phyloP scores from a whole-genome alignment of 2,113 vertebrate species.

The Ameiurus melas region DNA sequence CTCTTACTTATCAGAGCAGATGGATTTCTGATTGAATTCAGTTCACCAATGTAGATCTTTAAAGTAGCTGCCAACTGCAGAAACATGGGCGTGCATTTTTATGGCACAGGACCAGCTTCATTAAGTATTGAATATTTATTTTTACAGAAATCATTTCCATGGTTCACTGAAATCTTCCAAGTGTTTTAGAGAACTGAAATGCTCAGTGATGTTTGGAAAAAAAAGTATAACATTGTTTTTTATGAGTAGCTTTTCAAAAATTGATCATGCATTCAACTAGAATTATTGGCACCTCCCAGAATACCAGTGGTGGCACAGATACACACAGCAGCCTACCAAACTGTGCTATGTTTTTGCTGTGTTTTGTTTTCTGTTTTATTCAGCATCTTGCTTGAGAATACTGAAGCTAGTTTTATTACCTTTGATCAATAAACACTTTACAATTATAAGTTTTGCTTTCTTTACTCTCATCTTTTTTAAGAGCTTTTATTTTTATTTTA shows the following conservation, averaged over 20 bases:
- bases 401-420: background rate
- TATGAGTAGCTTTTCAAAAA: background rate
- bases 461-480: background rate
- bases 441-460: background rate
- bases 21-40: background rate
- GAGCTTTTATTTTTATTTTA: background rate
- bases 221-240: background rate
- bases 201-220: background rate
- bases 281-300: background rate
- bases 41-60: background rate
- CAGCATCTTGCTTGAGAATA: background rate
- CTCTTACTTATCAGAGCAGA: conserved; percentile 8
- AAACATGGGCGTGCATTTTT: background rate
- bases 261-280: background rate
- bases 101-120: background rate
- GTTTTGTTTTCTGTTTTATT: background rate
- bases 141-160: background rate
- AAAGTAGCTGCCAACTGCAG: conserved; percentile 1
- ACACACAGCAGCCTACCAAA: background rate
- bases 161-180: background rate
- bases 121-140: background rate
- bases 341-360: background rate
- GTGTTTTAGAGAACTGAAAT: background rate
- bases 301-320: background rate
- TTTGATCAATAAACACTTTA: background rate